These are phyloP conservation scores for Synodontis membranacea DNA, from an alignment of 2,113 vertebrate genomes.

Conservation along the genomic window DNA sequence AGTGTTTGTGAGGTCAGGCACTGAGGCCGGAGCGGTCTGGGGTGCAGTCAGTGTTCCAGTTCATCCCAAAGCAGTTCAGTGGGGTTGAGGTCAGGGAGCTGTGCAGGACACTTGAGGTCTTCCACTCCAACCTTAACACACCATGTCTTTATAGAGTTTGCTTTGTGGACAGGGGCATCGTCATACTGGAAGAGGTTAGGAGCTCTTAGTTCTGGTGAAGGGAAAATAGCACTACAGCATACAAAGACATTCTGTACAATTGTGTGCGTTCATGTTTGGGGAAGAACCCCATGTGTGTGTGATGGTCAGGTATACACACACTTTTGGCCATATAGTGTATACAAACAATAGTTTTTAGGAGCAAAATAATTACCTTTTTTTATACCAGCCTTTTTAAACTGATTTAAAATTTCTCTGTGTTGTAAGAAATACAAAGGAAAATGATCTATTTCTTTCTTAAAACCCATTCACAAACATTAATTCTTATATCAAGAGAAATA, in stretches of 20 bases:
- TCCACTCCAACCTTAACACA: too few species aligned
- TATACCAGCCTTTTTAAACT: neutral
- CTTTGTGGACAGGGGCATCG: neutral
- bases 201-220: neutral
- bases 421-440: neutral
- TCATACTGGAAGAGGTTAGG: neutral
- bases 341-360: neutral
- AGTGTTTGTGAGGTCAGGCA: neutral
- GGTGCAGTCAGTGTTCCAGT: too few species aligned
- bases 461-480: neutral
- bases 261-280: neutral
- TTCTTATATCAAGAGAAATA: neutral
- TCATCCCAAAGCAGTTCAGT: neutral
- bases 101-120: neutral
- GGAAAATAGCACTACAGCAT: neutral
- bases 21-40: too few species aligned
- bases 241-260: neutral
- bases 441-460: neutral
- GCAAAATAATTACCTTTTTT: neutral
- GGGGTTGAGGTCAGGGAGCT: neutral
- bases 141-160: too few species aligned
- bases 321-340: neutral
- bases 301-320: neutral
- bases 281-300: neutral
- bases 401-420: neutral